phyloP scores from a whole-genome alignment of 1,140 invertebrate species.

The Nylanderia fulva region DNA sequence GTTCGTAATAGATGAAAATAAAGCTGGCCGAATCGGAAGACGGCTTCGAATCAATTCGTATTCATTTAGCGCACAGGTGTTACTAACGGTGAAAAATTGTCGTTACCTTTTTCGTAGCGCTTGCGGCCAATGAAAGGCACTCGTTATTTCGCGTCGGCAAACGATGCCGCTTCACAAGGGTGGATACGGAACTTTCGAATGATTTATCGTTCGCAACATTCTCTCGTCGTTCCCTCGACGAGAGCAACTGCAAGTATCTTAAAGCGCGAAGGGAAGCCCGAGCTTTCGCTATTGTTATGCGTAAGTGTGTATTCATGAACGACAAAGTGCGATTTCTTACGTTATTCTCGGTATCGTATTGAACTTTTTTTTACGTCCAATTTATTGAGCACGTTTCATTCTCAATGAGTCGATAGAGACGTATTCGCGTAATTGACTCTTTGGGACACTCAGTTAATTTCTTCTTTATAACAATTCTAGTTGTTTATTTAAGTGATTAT shows the following conservation, averaged over 20 bases:
- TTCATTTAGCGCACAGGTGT: conserved; percentile 76
- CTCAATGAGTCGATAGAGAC: background rate
- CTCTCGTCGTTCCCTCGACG: conserved; percentile 61
- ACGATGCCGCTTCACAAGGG: conserved; percentile 68
- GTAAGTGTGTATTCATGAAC: conserved; percentile 25
- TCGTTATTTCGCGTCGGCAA: conserved; percentile 67
- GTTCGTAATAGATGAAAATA: conserved; percentile 57
- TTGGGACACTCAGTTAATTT: conserved; percentile 6
- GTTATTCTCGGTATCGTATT: background rate
- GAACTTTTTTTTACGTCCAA: background rate
- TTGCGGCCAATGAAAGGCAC: conserved; percentile 70
- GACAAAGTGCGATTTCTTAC: conserved; percentile 40
- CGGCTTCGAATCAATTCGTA: conserved; percentile 76
- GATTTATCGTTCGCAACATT: conserved; percentile 73
- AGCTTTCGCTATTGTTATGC: conserved; percentile 7
- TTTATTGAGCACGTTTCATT: background rate
- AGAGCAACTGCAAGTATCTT: conserved; percentile 66
- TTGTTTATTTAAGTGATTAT: background rate
- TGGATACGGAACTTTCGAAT: conserved; percentile 73
- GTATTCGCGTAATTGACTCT: conserved; percentile 1
- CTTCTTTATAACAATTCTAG: background rate
- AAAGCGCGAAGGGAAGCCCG: conserved; percentile 9
- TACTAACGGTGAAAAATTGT: conserved; percentile 78
- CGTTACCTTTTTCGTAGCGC: conserved; percentile 64
- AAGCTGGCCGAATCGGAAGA: conserved; percentile 67